Evolutionary conservation across 2,888 invertebrate genomes (phyloP), one percentile per base, ranked within the genome.

Genomic region (Mechanitis messenoides): DNA sequence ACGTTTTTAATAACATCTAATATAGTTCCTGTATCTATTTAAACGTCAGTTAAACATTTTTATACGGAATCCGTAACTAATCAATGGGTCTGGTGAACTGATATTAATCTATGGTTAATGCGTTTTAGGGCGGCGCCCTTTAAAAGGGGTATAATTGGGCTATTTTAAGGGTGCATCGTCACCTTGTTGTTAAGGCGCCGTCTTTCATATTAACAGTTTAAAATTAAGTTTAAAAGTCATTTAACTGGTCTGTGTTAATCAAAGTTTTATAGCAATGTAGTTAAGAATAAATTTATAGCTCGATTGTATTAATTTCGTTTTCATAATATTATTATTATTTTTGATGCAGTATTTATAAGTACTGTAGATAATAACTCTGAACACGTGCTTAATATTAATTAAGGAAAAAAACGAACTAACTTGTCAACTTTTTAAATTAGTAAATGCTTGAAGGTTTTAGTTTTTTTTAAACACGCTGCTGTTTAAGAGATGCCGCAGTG

Each of bases 21-120:
- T 11, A 42, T 11, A 42, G 6, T 42, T 42, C 42, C 9, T 42
- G 42, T 42, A 5, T 20, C 38, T 6, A 7, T 28, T 47, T 28
- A 45, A 45, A 45, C 9, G 12, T 35, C 57, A 58, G 71, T 72
- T 69, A 65, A 63, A 64, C 59, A 65, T 67, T 62, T 65, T 59
- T 58, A 63, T 66, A 68, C 65, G 65, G 71, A 71, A 78, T 72
- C 78, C 78, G 75, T 78, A 73, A 73, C 81, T 80, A 84, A 87
- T 85, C 81, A 76, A 78, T 73, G 76, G 71, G 67, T 71, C 70
- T 84, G 85, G 87, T 83, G 85, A 85, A 78, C 77, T 67, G 73
- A 80, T 82, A 87, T 87, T 87, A 87, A 87, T 88, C 85, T 83
- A 79, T 74, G 71, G 77, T 78, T 85, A 86, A 85, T 84, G 82